These are phyloP conservation scores for Drosophila kikkawai DNA, from an alignment of 1,140 invertebrate species.

Conservation along the genomic window DNA sequence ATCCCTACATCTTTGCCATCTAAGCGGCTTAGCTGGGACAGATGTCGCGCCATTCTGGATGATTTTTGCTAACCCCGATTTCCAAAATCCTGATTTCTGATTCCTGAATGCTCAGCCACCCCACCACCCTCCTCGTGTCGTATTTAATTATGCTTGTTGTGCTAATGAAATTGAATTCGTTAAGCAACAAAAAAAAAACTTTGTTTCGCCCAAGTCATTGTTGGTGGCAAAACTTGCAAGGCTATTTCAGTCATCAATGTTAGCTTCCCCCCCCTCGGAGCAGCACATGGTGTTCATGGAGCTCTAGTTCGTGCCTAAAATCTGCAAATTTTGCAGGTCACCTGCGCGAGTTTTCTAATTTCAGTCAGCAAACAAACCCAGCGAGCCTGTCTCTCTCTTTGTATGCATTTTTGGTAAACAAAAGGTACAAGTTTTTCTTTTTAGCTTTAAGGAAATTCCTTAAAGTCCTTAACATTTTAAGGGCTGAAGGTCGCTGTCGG, in stretches of 20 bases:
- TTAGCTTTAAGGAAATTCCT: background rate
- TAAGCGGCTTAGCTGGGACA: constrained; percentile 42
- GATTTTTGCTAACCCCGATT: background rate
- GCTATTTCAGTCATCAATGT: constrained; percentile 19
- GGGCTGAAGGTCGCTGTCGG: background rate
- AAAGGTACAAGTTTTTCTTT: background rate
- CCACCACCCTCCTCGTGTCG: background rate
- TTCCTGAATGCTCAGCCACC: background rate
- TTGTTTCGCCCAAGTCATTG: constrained; percentile 25
- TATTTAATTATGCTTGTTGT: constrained; percentile 46
- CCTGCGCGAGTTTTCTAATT: constrained; percentile 16
- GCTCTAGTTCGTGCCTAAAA: background rate
- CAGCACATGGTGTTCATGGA: background rate
- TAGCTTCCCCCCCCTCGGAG: background rate
- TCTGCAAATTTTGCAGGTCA: background rate
- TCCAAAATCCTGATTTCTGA: background rate
- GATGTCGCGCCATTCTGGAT: constrained; percentile 14
- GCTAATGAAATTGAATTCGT: constrained; percentile 49
- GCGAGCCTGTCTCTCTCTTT: background rate
- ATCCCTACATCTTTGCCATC: background rate
- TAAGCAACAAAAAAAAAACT: constrained; percentile 35
- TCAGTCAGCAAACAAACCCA: constrained; percentile 11
- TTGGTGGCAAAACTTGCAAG: constrained; percentile 18
- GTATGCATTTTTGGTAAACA: background rate
- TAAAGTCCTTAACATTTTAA: background rate